Conservation (phyloP, 1,140 invertebrate genomes). For the Andricus grossulariae region DNA sequence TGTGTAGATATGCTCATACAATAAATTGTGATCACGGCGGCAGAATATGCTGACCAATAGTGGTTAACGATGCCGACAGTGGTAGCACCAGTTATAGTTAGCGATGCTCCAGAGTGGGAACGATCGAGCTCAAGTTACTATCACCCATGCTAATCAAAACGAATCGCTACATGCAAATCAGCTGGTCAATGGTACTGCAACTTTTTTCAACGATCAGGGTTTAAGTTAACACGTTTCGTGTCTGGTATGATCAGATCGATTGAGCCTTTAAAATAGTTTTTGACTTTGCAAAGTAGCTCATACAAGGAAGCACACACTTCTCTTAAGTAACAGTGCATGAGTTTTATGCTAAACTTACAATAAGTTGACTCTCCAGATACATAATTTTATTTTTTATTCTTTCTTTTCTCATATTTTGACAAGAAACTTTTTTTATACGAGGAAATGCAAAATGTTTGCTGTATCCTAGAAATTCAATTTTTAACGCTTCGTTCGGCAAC, state of each 20-base stretch:
- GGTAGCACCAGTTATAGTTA: conserved; percentile 35
- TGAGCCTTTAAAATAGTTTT: no score
- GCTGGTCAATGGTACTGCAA: conserved; percentile 38
- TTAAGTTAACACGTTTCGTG: neutral
- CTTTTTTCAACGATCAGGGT: neutral
- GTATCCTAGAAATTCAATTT: no score
- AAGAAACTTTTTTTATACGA: no score
- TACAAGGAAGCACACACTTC: no score
- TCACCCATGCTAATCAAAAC: conserved; percentile 45
- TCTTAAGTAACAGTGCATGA: no score
- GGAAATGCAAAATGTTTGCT: no score
- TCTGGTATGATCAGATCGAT: neutral
- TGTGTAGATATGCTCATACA: conserved; percentile 30
- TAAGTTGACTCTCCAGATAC: no score
- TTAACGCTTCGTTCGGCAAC: no score
- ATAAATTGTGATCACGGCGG: conserved; percentile 50
- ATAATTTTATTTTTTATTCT: no score
- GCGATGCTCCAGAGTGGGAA: conserved; percentile 45
- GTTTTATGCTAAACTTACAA: no score
- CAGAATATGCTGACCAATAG: conserved; percentile 35
- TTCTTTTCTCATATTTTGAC: no score
- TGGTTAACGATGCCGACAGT: conserved; percentile 46
- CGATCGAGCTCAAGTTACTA: conserved; percentile 37
- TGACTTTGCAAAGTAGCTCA: no score
- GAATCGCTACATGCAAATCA: conserved; percentile 47